Evolutionary conservation across 2,113 vertebrate species (phyloP).

Genomic region (Pteropus alecto): DNA sequence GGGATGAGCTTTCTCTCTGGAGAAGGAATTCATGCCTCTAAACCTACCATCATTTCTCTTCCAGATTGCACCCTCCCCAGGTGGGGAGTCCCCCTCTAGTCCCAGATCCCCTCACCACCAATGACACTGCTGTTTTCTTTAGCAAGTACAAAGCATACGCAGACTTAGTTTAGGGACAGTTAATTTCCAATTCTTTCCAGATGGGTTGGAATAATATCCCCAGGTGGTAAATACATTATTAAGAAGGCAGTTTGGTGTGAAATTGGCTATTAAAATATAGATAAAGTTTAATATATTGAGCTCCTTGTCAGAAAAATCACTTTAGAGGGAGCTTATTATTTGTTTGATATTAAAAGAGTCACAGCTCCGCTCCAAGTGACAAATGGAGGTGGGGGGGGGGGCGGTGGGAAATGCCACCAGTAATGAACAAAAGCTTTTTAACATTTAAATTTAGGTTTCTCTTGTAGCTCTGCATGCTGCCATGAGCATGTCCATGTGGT

Average conservation of each 20-base stretch:
- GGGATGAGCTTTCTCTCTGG: not conserved
- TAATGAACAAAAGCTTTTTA: conserved; percentile 89
- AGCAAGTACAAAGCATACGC: conserved; percentile 83
- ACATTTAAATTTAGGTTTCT: conserved; percentile 87
- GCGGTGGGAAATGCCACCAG: conserved; percentile 78
- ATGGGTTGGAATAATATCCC: conserved; percentile 91
- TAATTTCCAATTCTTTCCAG: conserved; percentile 91
- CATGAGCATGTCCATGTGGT: conserved; percentile 29
- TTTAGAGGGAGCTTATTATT: conserved; percentile 90
- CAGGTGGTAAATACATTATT: conserved; percentile 92
- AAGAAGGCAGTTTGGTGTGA: conserved; percentile 92
- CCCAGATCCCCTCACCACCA: conserved; percentile 64
- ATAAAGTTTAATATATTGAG: conserved; percentile 93
- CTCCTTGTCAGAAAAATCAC: conserved; percentile 91
- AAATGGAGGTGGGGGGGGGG: conserved; percentile 81
- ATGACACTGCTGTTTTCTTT: conserved; percentile 78
- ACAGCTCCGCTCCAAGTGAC: conserved; percentile 87
- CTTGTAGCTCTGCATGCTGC: conserved; percentile 54
- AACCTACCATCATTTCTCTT: not conserved
- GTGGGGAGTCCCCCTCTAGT: not conserved
- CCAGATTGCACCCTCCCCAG: conserved; percentile 16
- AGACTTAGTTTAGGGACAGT: conserved; percentile 88
- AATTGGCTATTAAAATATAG: conserved; percentile 93
- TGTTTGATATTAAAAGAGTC: conserved; percentile 92
- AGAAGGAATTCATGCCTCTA: not conserved